Evolutionary conservation across 2,797 vertebrate genomes (phyloP), one percentile per base, ranked within the genome.

Genomic region (Chloroceryle inda): DNA sequence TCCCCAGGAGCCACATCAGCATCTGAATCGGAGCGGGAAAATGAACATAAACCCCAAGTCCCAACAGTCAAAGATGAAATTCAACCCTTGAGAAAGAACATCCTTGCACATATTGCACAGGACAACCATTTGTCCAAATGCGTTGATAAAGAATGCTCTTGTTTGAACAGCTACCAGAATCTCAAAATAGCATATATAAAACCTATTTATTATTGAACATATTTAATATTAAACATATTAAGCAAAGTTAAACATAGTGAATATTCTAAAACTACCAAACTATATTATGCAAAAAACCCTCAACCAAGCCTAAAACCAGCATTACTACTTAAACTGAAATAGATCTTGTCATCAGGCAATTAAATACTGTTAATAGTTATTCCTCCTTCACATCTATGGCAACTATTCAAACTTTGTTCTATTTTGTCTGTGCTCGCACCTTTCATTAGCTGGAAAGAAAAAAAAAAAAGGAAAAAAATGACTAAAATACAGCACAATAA

Each of bases 21-120:
- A 2, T 16, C 83, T 87, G 59, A 95, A 85, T 68, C 31, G 3
- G 1, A 92, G 45, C 81, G 13, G 20, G 27, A 77, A 96, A 94
- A 92, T 31, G 24, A 93, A 87, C 15, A 52, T 72, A 93, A 93
- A 83, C 82, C 35, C 40, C 78, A 86, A 50, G 19, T 73, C 49
- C 69, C 62, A 93, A 61, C 13, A 91, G 20, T 53, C 38, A 76
- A 83, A 90, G 56, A 56, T 78, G 73, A 95, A 86, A 89, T 91
- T 86, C 27, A 66, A 49, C 62, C 45, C 38, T 71, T 29, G 56
- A 92, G 63, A 95, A 95, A 94, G 91, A 91, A 84, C 81, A 95
- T 52, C 37, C 35, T 77, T 72, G 38, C 44, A 66, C 47, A 89
- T 67, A 79, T 17, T 78, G 62, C 63, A 85, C 9, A 35, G 89